Evolutionary conservation across 2,888 invertebrate genomes (phyloP).

Genomic region (Rhorus exstirpatorius): DNA sequence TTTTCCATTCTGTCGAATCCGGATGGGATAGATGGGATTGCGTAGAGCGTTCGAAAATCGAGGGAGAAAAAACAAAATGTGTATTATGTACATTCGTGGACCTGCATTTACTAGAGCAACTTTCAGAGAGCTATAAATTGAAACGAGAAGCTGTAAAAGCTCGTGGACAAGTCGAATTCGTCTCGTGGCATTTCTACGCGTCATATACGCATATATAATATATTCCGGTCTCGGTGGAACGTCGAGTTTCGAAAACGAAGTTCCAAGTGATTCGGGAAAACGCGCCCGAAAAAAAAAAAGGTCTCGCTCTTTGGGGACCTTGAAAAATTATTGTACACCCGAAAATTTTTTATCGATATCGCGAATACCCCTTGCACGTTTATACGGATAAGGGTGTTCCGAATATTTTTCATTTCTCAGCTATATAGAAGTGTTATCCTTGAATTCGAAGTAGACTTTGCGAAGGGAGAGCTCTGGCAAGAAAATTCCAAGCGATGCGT

Average conservation of each 20-base stretch:
- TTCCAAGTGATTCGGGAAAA: conserved; percentile 32
- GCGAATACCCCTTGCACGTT: background rate
- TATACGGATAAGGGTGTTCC: too few species aligned
- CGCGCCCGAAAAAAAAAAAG: conserved; percentile 9
- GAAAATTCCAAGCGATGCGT: too few species aligned
- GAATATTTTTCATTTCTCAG: too few species aligned
- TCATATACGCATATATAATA: conserved; percentile 9
- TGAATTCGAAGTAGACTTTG: too few species aligned
- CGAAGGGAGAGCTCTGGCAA: too few species aligned
- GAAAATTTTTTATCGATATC: conserved; percentile 5
- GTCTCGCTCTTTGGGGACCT: conserved; percentile 3
- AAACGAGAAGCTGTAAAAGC: conserved; percentile 15
- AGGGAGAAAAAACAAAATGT: background rate
- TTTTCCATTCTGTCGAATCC: conserved; percentile 25
- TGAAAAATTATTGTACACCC: background rate
- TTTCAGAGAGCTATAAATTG: conserved; percentile 25
- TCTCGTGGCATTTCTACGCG: conserved; percentile 18
- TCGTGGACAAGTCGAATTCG: conserved; percentile 16
- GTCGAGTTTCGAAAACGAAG: conserved; percentile 35
- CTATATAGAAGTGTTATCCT: too few species aligned
- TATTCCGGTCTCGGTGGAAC: background rate
- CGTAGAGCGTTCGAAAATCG: too few species aligned
- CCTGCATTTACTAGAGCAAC: conserved; percentile 9
- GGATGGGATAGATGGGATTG: too few species aligned
- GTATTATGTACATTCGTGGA: background rate